Base-by-base conservation (phyloP, 2,113 vertebrate species). In the Phalacrocorax aristotelis region DNA sequence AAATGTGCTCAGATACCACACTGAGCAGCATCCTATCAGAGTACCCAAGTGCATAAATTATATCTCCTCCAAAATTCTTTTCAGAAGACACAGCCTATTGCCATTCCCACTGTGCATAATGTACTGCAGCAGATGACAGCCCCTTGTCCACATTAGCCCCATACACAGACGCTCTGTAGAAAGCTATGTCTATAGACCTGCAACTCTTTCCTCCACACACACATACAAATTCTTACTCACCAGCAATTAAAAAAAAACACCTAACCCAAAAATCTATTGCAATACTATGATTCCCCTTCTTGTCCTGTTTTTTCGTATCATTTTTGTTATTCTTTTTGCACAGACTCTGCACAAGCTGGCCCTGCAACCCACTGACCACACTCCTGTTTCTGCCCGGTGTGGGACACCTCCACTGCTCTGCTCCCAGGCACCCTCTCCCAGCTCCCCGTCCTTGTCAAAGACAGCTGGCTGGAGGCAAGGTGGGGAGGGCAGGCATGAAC, bases 331-430 rank as follows among this genome's bases (percentile, higher is more conserved):
- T 66, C 21, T 81, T 89, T 77, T 44, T 36, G 11, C 13, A 64
- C 26, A 44, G 48, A 27, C 42, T 46, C 57, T 61, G 14, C 18
- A 65, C 49, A 52, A 52, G 26, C 7, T 20, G 9, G 11, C 26
- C 34, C 36, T 66, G 25, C 32, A 5, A 1, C 12, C 14, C 57
- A 8, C 7, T 1, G 0, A 49, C 5, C 40, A 48, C 29, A 2
- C 38, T 69, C 10, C 7, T 4, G 1, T 65, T 89, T 62, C 60
- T 87, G 51, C 32, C 48, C 52, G 13, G 12, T 6, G 15, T 66
- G 42, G 44, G 74, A 51, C 27, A 11, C 2, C 7, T 15, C 61
- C 44, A 2, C 19, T 20, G 46, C 42, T 74, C 49, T 48, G 38
- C 38, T 80, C 26, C 44, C 4, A 11, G 58, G 2, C 58, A n/a